Base-by-base conservation (phyloP, 2,888 invertebrate species). In the Chalcis sispes region DNA sequence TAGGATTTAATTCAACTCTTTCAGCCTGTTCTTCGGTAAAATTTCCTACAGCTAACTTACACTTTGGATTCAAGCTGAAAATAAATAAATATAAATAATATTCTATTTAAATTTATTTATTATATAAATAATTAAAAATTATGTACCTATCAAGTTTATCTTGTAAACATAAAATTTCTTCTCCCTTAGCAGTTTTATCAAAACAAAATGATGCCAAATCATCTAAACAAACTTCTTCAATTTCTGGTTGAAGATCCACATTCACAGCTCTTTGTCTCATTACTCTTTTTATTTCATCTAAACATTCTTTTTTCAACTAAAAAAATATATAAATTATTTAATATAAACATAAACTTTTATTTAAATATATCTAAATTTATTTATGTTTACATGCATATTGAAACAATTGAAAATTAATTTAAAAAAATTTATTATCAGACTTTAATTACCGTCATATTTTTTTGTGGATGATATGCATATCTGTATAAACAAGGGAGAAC, bases 91-190 rank as follows among this genome's bases (percentile, higher is more conserved):
- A 32, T 50, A 20, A 50, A 20, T 40, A n/a, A n/a, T 52, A 7
- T 27, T 25, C 1, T 15, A 15, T 46, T 46, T 48, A 5, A 23
- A 23, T 50, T 61, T 48, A 59, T 61, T 15, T 58, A 46, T 15
- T 66, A n/a, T 46, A 56, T 73, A 15, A 59, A 56, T 48, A 59
- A 42, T 48, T n/a, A 75, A 67, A 29, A 65, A 8, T 54, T 65
- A 78, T 80, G 76, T 83, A 89, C 89, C 86, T 88, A 77, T 94
- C 95, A 66, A 96, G 90, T 88, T 95, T 94, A 80, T 94, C 94
- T 89, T 99, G 98, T 61, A 99, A 91, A 85, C 99, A 99, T 74
- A 92, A 90, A 90, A 98, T 95, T 91, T 99, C 99, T 88, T 96
- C 95, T 29, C 97, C 96, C 87, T 94, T 95, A 36, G 93, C 94